A percentile compares a stretch with the other conserved stretches of the same genome.
phyloP scores from a whole-genome alignment of 2,113 vertebrate species.

The Chelonoidis abingdonii region DNA sequence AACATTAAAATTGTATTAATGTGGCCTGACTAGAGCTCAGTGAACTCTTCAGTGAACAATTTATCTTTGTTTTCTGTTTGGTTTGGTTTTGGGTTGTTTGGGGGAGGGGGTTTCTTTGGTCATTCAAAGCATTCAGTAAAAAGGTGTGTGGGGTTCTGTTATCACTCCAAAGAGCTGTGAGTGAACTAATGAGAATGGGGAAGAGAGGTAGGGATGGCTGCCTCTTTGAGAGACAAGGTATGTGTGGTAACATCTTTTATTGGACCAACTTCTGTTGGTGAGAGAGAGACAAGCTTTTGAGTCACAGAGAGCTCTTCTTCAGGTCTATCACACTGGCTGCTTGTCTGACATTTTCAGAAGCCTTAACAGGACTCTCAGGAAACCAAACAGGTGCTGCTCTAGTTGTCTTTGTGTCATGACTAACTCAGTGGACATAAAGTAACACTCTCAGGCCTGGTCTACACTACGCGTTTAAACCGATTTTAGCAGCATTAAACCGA shows the following conservation, averaged over 20 bases:
- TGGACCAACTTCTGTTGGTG: background rate
- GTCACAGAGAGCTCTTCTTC: background rate
- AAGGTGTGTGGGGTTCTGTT: background rate
- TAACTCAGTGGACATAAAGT: background rate
- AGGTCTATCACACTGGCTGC: background rate
- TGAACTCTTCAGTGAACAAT: background rate
- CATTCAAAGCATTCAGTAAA: background rate
- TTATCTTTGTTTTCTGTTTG: background rate
- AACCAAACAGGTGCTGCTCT: accelerated
- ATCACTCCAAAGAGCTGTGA: background rate
- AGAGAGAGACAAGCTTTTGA: background rate
- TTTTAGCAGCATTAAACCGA: too few relatives aligned
- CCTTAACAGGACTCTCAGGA: background rate
- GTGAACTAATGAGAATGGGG: background rate
- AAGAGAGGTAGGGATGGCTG: background rate
- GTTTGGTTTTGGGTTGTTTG: background rate
- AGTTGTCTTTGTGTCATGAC: background rate
- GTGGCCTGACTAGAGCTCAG: background rate
- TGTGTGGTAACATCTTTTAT: background rate
- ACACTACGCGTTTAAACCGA: too few relatives aligned
- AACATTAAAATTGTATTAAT: background rate
- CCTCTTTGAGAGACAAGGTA: background rate
- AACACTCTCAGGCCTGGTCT: background rate
- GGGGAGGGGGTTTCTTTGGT: background rate
- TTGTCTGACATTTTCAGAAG: background rate